These are phyloP conservation scores for Ashinkailepas kermadecensis DNA, from an alignment of 2,888 invertebrate species.

Conservation along the genomic window DNA sequence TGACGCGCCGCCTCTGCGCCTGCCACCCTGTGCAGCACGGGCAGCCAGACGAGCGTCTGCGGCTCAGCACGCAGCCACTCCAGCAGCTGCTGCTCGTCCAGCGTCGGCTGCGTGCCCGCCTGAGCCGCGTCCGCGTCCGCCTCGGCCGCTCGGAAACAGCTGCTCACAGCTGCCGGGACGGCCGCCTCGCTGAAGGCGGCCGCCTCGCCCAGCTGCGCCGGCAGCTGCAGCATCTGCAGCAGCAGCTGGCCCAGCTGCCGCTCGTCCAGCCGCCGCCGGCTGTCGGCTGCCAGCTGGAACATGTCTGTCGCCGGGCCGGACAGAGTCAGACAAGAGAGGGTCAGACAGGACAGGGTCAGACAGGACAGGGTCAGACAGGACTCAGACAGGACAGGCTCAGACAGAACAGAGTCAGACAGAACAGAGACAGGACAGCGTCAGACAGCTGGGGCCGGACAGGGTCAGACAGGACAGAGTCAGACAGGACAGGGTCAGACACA, in stretches of 20 bases:
- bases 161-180: slow-evolving; percentile 95
- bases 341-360: no score
- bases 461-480: no score
- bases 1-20: slow-evolving; percentile 93
- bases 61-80: slow-evolving; percentile 97
- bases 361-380: no score
- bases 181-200: slow-evolving; percentile 99
- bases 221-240: slow-evolving; percentile 92
- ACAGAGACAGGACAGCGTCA: no score
- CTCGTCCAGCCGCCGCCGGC: slow-evolving; percentile 85
- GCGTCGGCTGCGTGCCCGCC: slow-evolving; percentile 61
- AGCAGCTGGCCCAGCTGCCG: slow-evolving; percentile 66
- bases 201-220: slow-evolving; percentile 92
- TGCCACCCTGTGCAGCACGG: slow-evolving; percentile 89
- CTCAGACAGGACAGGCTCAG: no score
- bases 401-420: no score
- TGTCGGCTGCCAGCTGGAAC: slow-evolving; percentile 39
- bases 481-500: no score
- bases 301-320: no score
- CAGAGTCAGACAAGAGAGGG: no score
- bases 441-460: no score
- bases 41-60: slow-evolving; percentile 97
- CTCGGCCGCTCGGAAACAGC: slow-evolving; percentile 89
- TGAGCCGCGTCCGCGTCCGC: slow-evolving; percentile 66
- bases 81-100: slow-evolving; percentile 60